These are phyloP conservation scores for Plebejus argus DNA, from an alignment of 2,888 invertebrate species.

Conservation along the genomic window DNA sequence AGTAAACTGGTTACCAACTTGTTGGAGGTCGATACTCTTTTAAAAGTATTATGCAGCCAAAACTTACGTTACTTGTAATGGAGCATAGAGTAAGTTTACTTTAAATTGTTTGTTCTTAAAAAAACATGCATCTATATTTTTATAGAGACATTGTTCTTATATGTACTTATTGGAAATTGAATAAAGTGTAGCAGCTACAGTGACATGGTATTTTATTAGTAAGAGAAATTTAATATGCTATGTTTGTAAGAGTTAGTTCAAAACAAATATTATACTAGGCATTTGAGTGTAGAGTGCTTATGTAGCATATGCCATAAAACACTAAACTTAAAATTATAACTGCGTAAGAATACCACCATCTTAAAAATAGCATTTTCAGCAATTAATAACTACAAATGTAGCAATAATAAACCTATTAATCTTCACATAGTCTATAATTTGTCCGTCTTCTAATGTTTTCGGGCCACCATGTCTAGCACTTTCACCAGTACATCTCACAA, in stretches of 20 bases:
- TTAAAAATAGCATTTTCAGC: too few species aligned
- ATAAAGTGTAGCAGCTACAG: neutral
- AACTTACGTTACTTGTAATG: neutral
- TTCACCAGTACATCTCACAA: slow-evolving; percentile 25
- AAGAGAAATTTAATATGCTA: too few species aligned
- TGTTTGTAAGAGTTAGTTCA: too few species aligned
- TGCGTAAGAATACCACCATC: too few species aligned
- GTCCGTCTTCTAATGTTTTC: neutral
- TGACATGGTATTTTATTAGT: too few species aligned
- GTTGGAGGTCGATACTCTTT: slow-evolving; percentile 26
- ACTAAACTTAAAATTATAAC: too few species aligned
- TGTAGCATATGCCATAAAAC: too few species aligned
- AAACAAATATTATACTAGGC: too few species aligned
- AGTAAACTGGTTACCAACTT: slow-evolving; percentile 9
- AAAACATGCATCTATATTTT: too few species aligned
- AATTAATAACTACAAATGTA: neutral
- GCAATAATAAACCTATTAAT: neutral
- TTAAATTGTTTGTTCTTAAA: neutral
- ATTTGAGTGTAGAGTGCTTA: too few species aligned
- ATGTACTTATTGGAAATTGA: neutral
- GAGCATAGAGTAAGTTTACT: neutral
- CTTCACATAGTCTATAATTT: neutral
- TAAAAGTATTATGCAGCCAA: slow-evolving; percentile 3
- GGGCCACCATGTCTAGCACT: slow-evolving; percentile 13
- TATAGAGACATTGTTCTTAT: too few species aligned